Evolutionary conservation across 2,797 vertebrate species (phyloP).

Genomic region (Enteromius viviparus): DNA sequence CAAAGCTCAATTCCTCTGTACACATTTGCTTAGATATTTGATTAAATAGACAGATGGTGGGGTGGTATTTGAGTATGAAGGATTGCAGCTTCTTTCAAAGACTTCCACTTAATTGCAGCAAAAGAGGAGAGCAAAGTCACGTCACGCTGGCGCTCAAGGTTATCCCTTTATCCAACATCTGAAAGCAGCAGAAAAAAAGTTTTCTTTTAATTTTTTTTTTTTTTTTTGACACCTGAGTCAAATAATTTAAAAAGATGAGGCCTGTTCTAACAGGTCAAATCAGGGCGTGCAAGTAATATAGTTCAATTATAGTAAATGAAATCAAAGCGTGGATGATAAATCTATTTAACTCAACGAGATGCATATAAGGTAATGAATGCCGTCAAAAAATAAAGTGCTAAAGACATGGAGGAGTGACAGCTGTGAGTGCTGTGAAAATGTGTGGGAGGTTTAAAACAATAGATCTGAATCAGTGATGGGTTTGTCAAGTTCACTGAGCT

Average conservation of each 20-base stretch:
- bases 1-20: slow-evolving; percentile 30
- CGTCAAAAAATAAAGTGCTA: slow-evolving; percentile 32
- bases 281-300: background rate
- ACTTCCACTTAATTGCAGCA: slow-evolving; percentile 54
- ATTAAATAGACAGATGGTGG: slow-evolving; percentile 49
- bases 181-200: slow-evolving; percentile 60
- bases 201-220: slow-evolving; percentile 28
- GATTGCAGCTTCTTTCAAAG: slow-evolving; percentile 53
- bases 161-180: slow-evolving; percentile 68
- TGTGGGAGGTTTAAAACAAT: slow-evolving; percentile 46
- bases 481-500: slow-evolving; percentile 18
- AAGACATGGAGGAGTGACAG: slow-evolving; percentile 47
- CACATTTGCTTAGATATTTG: slow-evolving; percentile 43
- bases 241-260: slow-evolving; percentile 57
- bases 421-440: slow-evolving; percentile 33
- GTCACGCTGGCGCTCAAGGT: slow-evolving; percentile 68
- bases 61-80: slow-evolving; percentile 45
- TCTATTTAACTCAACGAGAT: slow-evolving; percentile 4
- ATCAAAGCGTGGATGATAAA: background rate
- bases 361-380: slow-evolving; percentile 27
- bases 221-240: slow-evolving; percentile 61
- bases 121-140: slow-evolving; percentile 50
- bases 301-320: slow-evolving; percentile 20
- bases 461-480: slow-evolving; percentile 30
- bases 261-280: slow-evolving; percentile 31